Evolutionary conservation across 2,797 vertebrate genomes (phyloP).

Genomic region (Gobionotothen gibberifrons): DNA sequence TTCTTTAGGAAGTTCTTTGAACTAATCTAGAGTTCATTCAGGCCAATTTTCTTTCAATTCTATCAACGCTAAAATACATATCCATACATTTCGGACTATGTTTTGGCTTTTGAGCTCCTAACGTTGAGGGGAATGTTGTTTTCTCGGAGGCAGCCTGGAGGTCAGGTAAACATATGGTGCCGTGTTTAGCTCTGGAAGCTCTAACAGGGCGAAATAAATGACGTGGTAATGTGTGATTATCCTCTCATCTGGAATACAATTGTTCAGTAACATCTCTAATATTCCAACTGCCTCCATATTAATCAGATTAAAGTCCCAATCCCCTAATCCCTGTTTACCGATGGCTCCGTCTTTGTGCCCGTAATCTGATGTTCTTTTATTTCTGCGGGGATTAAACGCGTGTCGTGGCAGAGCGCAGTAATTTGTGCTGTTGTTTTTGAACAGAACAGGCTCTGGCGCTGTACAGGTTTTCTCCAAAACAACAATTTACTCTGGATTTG

Average conservation of each 20-base stretch:
- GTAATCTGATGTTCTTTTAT: constrained; percentile 85
- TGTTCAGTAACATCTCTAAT: constrained; percentile 75
- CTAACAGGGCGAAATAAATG: constrained; percentile 73
- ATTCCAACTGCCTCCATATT: constrained; percentile 75
- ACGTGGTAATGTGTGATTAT: constrained; percentile 74
- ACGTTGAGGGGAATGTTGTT: constrained; percentile 53
- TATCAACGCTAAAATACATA: background rate
- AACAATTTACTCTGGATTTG: constrained; percentile 51
- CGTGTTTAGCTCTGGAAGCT: constrained; percentile 61
- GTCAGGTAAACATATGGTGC: constrained; percentile 78
- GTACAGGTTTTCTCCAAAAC: constrained; percentile 46
- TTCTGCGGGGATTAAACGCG: constrained; percentile 74
- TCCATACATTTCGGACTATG: constrained; percentile 20
- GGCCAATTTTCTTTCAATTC: background rate
- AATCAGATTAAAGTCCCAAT: constrained; percentile 82
- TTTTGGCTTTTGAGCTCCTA: constrained; percentile 55
- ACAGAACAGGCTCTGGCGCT: constrained; percentile 20
- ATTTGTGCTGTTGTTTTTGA: constrained; percentile 70
- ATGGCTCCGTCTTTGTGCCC: constrained; percentile 70
- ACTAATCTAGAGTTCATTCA: background rate
- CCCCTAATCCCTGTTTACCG: constrained; percentile 80
- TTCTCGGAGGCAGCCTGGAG: constrained; percentile 50
- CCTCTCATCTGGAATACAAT: constrained; percentile 74
- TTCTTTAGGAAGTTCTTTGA: background rate
- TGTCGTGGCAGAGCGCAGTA: constrained; percentile 56